These are phyloP conservation scores for Centroberyx gerrardi DNA, from an alignment of 2,797 vertebrate genomes.

Conservation along the genomic window DNA sequence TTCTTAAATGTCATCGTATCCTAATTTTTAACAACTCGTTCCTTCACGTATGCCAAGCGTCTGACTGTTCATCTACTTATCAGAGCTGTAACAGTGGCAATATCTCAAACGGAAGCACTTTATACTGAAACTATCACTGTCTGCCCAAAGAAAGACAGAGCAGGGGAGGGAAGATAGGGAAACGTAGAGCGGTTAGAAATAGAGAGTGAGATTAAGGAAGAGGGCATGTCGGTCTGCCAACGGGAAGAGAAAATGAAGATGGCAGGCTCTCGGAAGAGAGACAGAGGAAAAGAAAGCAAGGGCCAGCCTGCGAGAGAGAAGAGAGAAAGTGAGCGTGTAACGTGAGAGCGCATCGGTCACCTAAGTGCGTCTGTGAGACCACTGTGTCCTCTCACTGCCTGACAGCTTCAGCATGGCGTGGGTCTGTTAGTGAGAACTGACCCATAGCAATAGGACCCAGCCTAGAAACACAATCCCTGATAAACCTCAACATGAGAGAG, in stretches of 20 bases:
- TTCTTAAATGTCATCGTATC: not conserved
- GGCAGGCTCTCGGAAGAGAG: not conserved
- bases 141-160: not conserved
- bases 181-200: not conserved
- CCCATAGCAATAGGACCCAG: not conserved
- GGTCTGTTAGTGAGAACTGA: not conserved
- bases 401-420: not conserved
- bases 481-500: not conserved
- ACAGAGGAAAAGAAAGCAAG: not conserved
- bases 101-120: too few species aligned
- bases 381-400: not conserved
- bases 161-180: not conserved
- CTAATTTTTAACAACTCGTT: not conserved
- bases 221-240: not conserved
- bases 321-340: not conserved
- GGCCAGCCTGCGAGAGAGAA: not conserved
- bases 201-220: not conserved
- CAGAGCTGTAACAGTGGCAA: too few species aligned
- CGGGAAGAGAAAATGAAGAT: not conserved
- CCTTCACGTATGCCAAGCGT: too few species aligned
- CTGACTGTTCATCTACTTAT: too few species aligned
- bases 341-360: not conserved
- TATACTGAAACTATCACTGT: not conserved
- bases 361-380: not conserved
- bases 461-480: conserved; percentile 3